Conservation (phyloP, 2,113 vertebrate species). For the Lucifuga dentata region DNA sequence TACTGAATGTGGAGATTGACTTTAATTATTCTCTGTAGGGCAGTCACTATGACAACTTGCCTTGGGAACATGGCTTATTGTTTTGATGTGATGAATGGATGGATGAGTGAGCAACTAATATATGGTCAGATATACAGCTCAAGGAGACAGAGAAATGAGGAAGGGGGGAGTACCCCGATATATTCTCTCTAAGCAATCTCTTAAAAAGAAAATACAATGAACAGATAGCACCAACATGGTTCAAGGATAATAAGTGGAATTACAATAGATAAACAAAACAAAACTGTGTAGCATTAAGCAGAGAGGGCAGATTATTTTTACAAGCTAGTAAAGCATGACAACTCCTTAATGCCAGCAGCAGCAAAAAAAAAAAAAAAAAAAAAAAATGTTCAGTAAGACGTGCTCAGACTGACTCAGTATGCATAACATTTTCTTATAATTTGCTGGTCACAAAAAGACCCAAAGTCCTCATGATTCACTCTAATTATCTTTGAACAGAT, state of each 20-base stretch:
- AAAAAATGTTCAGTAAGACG: background rate
- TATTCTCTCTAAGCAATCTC: slow-evolving; percentile 29
- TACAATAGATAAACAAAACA: background rate
- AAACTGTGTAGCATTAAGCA: background rate
- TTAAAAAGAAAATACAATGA: slow-evolving; percentile 16
- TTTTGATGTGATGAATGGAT: slow-evolving; percentile 51
- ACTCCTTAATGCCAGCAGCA: background rate
- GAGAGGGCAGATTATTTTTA: too few species aligned
- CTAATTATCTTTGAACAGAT: slow-evolving; percentile 32
- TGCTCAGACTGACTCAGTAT: slow-evolving; percentile 1
- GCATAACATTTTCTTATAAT: slow-evolving; percentile 20
- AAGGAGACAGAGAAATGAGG: slow-evolving; percentile 45
- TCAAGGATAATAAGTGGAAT: background rate
- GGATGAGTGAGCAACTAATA: slow-evolving; percentile 41
- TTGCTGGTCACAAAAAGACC: slow-evolving; percentile 33
- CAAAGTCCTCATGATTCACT: slow-evolving; percentile 12
- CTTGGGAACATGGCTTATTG: slow-evolving; percentile 55
- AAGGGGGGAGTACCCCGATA: slow-evolving; percentile 8
- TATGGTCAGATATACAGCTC: slow-evolving; percentile 29
- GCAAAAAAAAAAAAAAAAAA: too few species aligned
- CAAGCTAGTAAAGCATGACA: background rate
- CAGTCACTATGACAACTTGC: slow-evolving; percentile 70
- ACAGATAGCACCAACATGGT: background rate
- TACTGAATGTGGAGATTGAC: slow-evolving; percentile 50
- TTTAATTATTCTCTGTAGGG: slow-evolving; percentile 61